Base-by-base conservation (phyloP, 2,797 vertebrate genomes). In the Cynodonichthys magdalenae region DNA sequence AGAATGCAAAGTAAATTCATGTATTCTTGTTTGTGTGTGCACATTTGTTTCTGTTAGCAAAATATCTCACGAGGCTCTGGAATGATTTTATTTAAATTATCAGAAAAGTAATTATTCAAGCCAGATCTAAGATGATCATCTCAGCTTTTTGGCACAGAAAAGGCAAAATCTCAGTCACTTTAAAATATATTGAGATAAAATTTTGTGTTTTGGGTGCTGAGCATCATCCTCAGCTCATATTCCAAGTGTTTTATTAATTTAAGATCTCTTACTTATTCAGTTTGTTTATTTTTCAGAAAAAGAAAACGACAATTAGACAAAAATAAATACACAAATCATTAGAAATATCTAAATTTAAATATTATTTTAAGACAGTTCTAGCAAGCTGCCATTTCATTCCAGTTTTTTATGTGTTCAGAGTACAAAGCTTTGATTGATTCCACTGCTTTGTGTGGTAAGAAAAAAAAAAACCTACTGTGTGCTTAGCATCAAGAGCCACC, bases 401-500 rank as follows among this genome's bases (percentile, higher is more conserved):
- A 12, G 3, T 4, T 7, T 36, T 1, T 50, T 59, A 15, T 11
- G 2, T 60, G 15, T 47, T 53, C 45, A 42, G 14, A 31, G 2
- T 49, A 29, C 14, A 18, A n/a, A 7, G 28, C 24, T 59, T 49
- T 60, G 56, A 66, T 49, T 63, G 59, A 69, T 74, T 55, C 39
- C 34, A 34, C 29, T 27, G 34, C 47, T 66, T 62, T 58, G 47
- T 52, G 15, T 61, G 42, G 28, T 66, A 44, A 59, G 47, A 65
- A 60, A 6, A 53, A 44, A 48, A n/a, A 15, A 34, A 34, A 34
- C 31, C 17, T 14, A 17, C 10, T 24, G 14, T 19, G 46, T 71
- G 42, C 48, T 75, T 53, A 51, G 42, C 39, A 45, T 70, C 53
- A 71, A 10, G 61, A 59, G 36, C 28, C 39, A 51, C 45, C 50